Conservation (phyloP, 1,140 invertebrate genomes). For the Nasonia giraulti region DNA sequence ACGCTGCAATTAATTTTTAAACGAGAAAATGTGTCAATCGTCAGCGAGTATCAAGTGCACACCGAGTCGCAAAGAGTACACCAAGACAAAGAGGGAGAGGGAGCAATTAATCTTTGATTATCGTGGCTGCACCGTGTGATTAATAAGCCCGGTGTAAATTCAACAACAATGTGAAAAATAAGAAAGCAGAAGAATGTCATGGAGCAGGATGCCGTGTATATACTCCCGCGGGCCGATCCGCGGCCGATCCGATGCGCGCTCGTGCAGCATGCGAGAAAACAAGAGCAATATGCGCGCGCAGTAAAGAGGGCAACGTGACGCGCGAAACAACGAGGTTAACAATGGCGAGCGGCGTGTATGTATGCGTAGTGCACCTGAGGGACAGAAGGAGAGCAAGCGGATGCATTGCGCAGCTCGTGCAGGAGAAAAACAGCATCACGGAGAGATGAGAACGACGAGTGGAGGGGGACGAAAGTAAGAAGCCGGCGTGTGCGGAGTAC, state of each 20-base stretch:
- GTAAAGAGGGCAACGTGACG: slow-evolving; percentile 66
- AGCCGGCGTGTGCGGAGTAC: slow-evolving; percentile 31
- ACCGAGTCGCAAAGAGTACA: no score
- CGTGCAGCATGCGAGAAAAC: not conserved
- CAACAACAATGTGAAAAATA: no score
- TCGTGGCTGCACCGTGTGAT: no score
- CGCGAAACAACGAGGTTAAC: slow-evolving; percentile 64
- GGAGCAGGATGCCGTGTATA: not conserved
- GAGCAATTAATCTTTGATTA: no score
- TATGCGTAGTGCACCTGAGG: slow-evolving; percentile 63
- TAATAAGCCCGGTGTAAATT: no score
- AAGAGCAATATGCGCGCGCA: slow-evolving; percentile 4
- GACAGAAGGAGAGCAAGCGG: slow-evolving; percentile 54
- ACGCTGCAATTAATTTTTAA: slow-evolving; percentile 22
- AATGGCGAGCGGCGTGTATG: slow-evolving; percentile 57
- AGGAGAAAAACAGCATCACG: not conserved
- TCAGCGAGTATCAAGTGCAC: not conserved
- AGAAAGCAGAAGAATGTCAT: not conserved
- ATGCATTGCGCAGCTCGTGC: not conserved
- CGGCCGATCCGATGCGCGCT: not conserved
- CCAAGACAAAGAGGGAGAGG: no score
- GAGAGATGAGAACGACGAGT: not conserved
- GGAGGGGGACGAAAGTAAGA: slow-evolving; percentile 43
- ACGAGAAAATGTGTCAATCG: slow-evolving; percentile 24
- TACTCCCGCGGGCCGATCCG: not conserved